Conservation (phyloP, 2,888 invertebrate species). For the Volucella inanis region DNA sequence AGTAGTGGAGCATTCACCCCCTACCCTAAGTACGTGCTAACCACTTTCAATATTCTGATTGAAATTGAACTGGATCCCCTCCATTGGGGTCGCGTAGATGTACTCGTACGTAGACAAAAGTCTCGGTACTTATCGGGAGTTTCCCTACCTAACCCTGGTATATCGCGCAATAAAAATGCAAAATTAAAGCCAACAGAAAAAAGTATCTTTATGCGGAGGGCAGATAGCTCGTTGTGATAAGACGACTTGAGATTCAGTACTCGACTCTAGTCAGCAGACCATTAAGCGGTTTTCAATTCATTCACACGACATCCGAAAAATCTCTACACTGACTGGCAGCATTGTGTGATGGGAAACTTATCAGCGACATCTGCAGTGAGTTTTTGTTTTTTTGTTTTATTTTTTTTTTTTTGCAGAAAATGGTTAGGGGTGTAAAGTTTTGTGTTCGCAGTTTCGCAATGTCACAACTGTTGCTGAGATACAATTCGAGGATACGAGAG, state of each 20-base stretch:
- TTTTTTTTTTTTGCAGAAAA: background rate
- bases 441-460: conserved; percentile 48
- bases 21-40: conserved; percentile 13
- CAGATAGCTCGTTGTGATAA: conserved; percentile 1
- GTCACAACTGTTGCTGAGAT: conserved; percentile 45
- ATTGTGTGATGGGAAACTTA: conserved; percentile 29
- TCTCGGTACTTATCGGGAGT: conserved; percentile 39
- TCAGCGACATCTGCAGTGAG: conserved; percentile 50
- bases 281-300: conserved; percentile 62
- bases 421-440: conserved; percentile 19
- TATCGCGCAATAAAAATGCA: conserved; percentile 48
- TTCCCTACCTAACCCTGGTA: background rate
- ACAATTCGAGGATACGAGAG: background rate
- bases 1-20: background rate
- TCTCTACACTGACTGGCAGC: conserved; percentile 26
- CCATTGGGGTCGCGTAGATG: conserved; percentile 25
- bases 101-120: conserved; percentile 30
- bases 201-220: conserved; percentile 22
- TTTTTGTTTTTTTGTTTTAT: conserved; percentile 1
- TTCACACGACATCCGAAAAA: conserved; percentile 42
- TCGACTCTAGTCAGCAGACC: conserved; percentile 47
- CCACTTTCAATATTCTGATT: conserved; percentile 73
- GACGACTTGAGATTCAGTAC: background rate
- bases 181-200: conserved; percentile 17
- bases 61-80: conserved; percentile 64